Evolutionary conservation across 2,888 invertebrate species (phyloP).

Genomic region (Xylophagus ater): DNA sequence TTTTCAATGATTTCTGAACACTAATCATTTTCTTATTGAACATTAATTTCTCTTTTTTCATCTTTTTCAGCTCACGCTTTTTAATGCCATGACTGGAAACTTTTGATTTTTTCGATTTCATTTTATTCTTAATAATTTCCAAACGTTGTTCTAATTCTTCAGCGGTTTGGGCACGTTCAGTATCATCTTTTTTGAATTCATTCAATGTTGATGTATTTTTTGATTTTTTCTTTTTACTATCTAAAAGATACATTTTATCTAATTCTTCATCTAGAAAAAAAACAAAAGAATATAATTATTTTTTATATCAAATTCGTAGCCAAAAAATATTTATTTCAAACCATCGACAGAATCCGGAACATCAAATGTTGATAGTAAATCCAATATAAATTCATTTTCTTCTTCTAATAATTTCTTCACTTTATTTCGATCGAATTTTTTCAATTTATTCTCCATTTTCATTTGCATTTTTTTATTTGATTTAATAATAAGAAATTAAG

Average conservation of each 20-base stretch:
- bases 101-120: constrained; percentile 32
- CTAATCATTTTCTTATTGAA: constrained; percentile 30
- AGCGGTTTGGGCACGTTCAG: constrained; percentile 13
- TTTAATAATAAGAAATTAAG: not conserved
- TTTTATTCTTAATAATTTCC: constrained; percentile 34
- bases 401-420: constrained; percentile 17
- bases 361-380: constrained; percentile 28
- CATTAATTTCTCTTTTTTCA: constrained; percentile 34
- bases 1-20: constrained; percentile 30
- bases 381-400: constrained; percentile 28
- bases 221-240: constrained; percentile 20
- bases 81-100: constrained; percentile 30
- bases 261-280: constrained; percentile 20
- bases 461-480: constrained; percentile 7
- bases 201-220: constrained; percentile 10
- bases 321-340: not conserved
- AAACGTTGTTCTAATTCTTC: constrained; percentile 28
- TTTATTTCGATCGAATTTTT: constrained; percentile 16
- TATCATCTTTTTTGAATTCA: constrained; percentile 6
- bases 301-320: not conserved
- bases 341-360: constrained; percentile 35
- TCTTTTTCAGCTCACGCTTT: constrained; percentile 30
- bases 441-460: constrained; percentile 11
- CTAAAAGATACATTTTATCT: constrained; percentile 28
- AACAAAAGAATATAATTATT: not conserved